Percentiles rank a stretch among this genome's conserved stretches.
Conservation (phyloP, 1,140 invertebrate species). For the Danaus plexippus region DNA sequence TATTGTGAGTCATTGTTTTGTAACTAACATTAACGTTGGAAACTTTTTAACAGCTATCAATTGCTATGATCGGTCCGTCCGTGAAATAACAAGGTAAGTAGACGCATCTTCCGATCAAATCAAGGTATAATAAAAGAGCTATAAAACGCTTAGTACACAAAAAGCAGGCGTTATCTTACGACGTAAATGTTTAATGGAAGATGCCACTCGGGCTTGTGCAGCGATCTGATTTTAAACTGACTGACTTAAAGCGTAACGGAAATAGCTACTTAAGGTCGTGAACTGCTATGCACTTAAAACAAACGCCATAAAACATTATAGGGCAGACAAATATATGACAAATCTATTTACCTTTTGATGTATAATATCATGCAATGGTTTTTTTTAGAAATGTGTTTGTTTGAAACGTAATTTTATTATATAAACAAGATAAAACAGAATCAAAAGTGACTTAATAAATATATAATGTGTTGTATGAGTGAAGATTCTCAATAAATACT, state of each 20-base stretch:
- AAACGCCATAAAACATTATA: slow-evolving; percentile 29
- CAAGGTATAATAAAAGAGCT: slow-evolving; percentile 54
- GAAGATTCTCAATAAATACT: too few species aligned
- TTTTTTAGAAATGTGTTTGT: too few species aligned
- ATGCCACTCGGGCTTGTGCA: slow-evolving; percentile 42
- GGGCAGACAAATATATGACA: slow-evolving; percentile 20
- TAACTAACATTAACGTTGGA: slow-evolving; percentile 26
- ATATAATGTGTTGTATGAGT: too few species aligned
- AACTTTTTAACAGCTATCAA: slow-evolving; percentile 42
- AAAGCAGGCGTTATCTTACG: slow-evolving; percentile 59
- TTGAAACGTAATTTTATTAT: too few species aligned
- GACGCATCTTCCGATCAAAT: slow-evolving; percentile 42
- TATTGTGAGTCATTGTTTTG: slow-evolving; percentile 23
- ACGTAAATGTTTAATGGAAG: slow-evolving; percentile 63
- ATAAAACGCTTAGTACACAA: slow-evolving; percentile 57
- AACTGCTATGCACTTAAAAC: slow-evolving; percentile 49
- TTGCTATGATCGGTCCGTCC: slow-evolving; percentile 45
- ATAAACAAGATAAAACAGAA: too few species aligned
- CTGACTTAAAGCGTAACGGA: slow-evolving; percentile 55
- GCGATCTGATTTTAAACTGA: slow-evolving; percentile 64
- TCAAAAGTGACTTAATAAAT: too few species aligned
- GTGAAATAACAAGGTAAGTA: slow-evolving; percentile 49
- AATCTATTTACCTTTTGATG: slow-evolving; percentile 17
- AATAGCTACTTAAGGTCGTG: slow-evolving; percentile 53
- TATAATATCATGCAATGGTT: too few species aligned